These are phyloP conservation scores for Engystomops pustulosus DNA, from an alignment of 2,113 vertebrate species.

Conservation along the genomic window DNA sequence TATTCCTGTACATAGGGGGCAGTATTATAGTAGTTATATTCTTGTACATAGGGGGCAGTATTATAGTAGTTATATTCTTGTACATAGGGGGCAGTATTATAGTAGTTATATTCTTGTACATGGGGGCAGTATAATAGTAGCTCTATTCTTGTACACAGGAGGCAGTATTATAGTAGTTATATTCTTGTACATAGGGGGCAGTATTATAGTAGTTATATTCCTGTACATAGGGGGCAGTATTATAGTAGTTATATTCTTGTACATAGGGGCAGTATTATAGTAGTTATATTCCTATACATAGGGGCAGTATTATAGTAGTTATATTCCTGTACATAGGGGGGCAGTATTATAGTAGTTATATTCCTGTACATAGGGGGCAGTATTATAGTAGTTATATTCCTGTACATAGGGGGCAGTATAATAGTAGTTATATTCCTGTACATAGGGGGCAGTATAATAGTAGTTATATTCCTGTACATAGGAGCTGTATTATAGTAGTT, in stretches of 20 bases:
- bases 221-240: constrained; percentile 19
- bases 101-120: constrained; percentile 23
- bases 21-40: constrained; percentile 15
- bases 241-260: constrained; percentile 11
- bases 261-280: constrained; percentile 2
- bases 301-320: constrained; percentile 18
- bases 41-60: neutral
- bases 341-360: constrained; percentile 14
- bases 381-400: constrained; percentile 10
- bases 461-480: constrained; percentile 9
- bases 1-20: constrained; percentile 20
- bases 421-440: constrained; percentile 25
- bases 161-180: constrained; percentile 10
- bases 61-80: constrained; percentile 11
- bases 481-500: neutral
- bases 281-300: neutral
- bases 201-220: constrained; percentile 27
- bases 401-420: neutral
- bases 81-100: constrained; percentile 6
- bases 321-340: constrained; percentile 21
- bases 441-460: constrained; percentile 11
- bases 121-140: constrained; percentile 10
- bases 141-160: neutral
- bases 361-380: neutral
- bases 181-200: neutral